Evolutionary conservation across 1,140 invertebrate genomes (phyloP).

Genomic region (Drosophila repletoides): DNA sequence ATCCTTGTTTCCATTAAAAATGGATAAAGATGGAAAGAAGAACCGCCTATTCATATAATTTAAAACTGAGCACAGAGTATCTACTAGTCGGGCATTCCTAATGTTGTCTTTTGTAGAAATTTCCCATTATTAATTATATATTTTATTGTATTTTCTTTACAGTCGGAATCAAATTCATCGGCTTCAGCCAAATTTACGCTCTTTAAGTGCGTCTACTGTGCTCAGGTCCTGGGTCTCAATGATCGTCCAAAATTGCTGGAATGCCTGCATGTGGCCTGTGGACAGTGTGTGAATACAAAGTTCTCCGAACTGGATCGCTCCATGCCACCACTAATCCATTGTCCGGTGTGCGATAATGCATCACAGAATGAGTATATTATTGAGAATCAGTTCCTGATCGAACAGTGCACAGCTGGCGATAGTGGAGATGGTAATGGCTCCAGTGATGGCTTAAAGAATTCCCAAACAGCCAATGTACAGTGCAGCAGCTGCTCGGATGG

Average conservation of each 20-base stretch:
- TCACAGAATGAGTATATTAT: slow-evolving; percentile 86
- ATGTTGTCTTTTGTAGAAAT: too few relatives aligned
- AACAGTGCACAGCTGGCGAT: slow-evolving; percentile 83
- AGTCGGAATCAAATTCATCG: slow-evolving; percentile 80
- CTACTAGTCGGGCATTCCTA: too few relatives aligned
- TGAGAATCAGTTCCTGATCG: slow-evolving; percentile 89
- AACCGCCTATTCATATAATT: too few relatives aligned
- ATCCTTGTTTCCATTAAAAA: too few relatives aligned
- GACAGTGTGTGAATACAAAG: slow-evolving; percentile 88
- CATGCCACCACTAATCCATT: slow-evolving; percentile 82
- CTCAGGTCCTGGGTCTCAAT: slow-evolving; percentile 84
- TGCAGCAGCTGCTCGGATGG: slow-evolving; percentile 94
- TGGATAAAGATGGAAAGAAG: too few relatives aligned
- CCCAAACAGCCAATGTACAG: slow-evolving; percentile 56
- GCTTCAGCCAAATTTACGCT: slow-evolving; percentile 83
- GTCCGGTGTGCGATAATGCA: slow-evolving; percentile 86
- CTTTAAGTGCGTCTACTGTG: slow-evolving; percentile 86
- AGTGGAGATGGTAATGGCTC: slow-evolving; percentile 66
- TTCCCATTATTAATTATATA: not conserved
- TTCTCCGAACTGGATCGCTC: slow-evolving; percentile 85
- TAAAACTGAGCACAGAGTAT: too few relatives aligned
- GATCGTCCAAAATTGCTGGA: slow-evolving; percentile 91
- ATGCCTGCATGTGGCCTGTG: slow-evolving; percentile 93
- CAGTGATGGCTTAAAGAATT: slow-evolving; percentile 49
- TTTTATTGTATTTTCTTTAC: not conserved